These are phyloP conservation scores for Porites divaricata DNA, from an alignment of 92 coral and sea anemone genomes.

Conservation along the genomic window DNA sequence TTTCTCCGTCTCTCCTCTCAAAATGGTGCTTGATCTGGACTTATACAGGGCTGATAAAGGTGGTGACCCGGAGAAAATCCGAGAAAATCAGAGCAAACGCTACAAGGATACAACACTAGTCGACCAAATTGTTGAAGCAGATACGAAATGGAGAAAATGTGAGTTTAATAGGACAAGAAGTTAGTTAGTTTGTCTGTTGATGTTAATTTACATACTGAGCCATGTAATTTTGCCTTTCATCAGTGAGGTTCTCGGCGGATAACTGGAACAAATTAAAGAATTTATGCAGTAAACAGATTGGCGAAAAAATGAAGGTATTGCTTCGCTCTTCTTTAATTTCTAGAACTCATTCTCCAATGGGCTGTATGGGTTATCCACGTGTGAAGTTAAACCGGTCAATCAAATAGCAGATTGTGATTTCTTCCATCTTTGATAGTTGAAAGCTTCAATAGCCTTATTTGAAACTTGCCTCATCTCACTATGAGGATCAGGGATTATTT, in stretches of 20 bases:
- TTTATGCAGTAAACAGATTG: slow-evolving; percentile 97
- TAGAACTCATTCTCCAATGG: neutral
- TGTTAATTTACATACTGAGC: neutral
- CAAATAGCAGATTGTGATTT: neutral
- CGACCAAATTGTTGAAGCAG: slow-evolving; percentile 92
- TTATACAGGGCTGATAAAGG: slow-evolving; percentile 92
- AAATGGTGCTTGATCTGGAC: slow-evolving; percentile 98
- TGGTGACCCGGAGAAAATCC: slow-evolving; percentile 96
- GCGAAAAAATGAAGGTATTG: slow-evolving; percentile 97
- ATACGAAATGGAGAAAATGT: slow-evolving; percentile 98
- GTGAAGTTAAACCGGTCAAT: neutral
- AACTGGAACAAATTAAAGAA: slow-evolving; percentile 99
- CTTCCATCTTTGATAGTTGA: neutral
- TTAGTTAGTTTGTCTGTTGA: neutral
- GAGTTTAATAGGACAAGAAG: slow-evolving; percentile 18
- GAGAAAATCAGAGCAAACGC: slow-evolving; percentile 99
- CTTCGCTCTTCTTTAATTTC: neutral
- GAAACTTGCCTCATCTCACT: neutral
- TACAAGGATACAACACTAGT: slow-evolving; percentile 94
- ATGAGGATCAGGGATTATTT: too few species aligned
- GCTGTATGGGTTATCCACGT: slow-evolving; percentile 12
- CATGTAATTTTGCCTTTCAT: neutral
- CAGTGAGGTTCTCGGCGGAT: slow-evolving; percentile 90
- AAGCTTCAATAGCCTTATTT: neutral
- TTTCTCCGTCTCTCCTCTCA: slow-evolving; percentile 63